These are phyloP conservation scores for Vulpes vulpes DNA, from an alignment of 2,113 vertebrate species.

Conservation along the genomic window DNA sequence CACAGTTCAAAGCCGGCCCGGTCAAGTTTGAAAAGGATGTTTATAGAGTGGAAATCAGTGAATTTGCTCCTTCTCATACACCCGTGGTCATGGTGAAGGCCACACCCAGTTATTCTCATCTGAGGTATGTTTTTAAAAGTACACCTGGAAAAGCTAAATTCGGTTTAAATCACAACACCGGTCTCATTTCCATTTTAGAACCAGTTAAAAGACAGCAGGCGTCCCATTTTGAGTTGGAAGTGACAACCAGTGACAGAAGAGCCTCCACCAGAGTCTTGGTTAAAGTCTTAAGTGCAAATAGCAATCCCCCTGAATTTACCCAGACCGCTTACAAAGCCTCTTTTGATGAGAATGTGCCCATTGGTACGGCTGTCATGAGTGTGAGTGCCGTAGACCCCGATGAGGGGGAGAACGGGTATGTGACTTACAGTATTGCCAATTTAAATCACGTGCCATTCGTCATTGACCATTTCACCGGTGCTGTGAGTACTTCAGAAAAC, in stretches of 20 bases:
- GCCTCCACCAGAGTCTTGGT: constrained; percentile 93
- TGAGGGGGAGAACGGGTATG: constrained; percentile 96
- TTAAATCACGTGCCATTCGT: constrained; percentile 93
- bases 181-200: constrained; percentile 94
- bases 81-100: constrained; percentile 96
- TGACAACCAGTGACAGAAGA: constrained; percentile 93
- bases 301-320: constrained; percentile 95
- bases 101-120: constrained; percentile 90
- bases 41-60: constrained; percentile 96
- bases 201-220: constrained; percentile 91
- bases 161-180: constrained; percentile 93
- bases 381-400: constrained; percentile 95
- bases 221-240: constrained; percentile 93
- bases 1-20: constrained; percentile 93
- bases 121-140: constrained; percentile 94
- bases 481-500: constrained; percentile 94
- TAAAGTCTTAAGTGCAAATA: constrained; percentile 94
- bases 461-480: constrained; percentile 95
- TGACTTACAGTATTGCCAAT: constrained; percentile 97
- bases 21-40: constrained; percentile 93
- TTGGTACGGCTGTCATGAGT: constrained; percentile 92
- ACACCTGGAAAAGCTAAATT: constrained; percentile 91
- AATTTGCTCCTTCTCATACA: constrained; percentile 95
- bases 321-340: constrained; percentile 95
- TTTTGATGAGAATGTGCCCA: constrained; percentile 95